Base-by-base conservation (phyloP, 2,797 vertebrate species). In the Lagocephalus sceleratus region DNA sequence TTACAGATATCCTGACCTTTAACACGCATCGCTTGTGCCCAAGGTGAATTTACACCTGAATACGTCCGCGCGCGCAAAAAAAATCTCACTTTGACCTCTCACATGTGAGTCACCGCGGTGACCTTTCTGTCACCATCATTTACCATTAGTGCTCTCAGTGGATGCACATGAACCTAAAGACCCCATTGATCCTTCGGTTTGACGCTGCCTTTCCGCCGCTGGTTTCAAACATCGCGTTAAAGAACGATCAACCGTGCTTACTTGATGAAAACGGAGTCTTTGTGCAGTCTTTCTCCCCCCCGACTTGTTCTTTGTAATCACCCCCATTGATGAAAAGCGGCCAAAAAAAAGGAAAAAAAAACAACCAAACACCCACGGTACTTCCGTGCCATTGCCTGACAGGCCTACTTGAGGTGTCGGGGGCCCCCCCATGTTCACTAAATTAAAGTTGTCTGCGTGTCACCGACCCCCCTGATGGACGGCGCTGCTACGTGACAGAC, bases 401-500 rank as follows among this genome's bases (percentile, higher is more conserved):
- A 71, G 61, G 60, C 72, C 65, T 66, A 74, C 67, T 81, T 50
- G 55, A 73, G 63, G 26, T 22, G 64, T 45, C 54, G 68, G 83
- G 83, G 75, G 79, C 59, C 72, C 73, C 7, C 76, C 72, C 69
- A 52, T 79, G 61, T 73, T 61, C 73, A 82, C 67, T 73, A 83
- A 86, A 84, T 85, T 84, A 82, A 89, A 85, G 81, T 77, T 66
- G 71, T 78, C 73, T 35, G 8, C 46, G 29, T 81, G 88, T 87
- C 88, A 85, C 26, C 57, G 70, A 68, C 60, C 73, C 22, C 22
- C 49, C 51, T 90, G 91, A 92, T 90, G 79, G 82, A 92, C 75
- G 71, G 83, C 78, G 74, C 72, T 76, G 71, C 73, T 81, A 67
- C 87, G 87, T 92, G 91, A 86, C 85, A 68, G 62, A 82, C 69